Evolutionary conservation across 2,888 invertebrate genomes (phyloP).

Genomic region (Pinctada fucata): DNA sequence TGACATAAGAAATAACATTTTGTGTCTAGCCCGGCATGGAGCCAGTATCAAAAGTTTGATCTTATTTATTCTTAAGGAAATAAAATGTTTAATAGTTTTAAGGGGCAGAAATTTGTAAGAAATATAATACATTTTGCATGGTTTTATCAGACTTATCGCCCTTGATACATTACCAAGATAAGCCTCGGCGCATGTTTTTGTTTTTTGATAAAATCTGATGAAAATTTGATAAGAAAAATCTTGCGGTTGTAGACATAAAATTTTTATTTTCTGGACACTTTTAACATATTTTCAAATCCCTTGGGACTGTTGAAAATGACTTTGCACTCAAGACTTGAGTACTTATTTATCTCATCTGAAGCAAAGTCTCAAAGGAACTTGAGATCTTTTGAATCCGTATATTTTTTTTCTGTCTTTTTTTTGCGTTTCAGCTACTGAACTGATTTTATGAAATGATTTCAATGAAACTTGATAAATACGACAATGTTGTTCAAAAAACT

Average conservation of each 20-base stretch:
- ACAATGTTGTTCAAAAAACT: no score
- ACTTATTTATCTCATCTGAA: no score
- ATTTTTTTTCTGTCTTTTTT: no score
- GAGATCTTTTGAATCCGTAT: no score
- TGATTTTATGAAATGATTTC: no score
- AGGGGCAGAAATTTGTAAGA: neutral
- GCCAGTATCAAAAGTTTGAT: neutral
- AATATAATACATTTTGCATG: neutral
- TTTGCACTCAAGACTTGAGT: neutral
- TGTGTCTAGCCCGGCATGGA: neutral
- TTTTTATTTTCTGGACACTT: neutral
- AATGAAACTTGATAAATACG: no score
- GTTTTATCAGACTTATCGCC: constrained; percentile 6
- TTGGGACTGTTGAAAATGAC: neutral
- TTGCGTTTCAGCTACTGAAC: no score
- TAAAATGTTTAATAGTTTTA: neutral
- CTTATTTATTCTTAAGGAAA: neutral
- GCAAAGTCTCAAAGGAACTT: no score
- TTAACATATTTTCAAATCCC: neutral
- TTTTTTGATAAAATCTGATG: constrained; percentile 11
- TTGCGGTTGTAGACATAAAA: neutral
- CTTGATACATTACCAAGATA: constrained; percentile 4
- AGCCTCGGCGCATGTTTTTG: neutral
- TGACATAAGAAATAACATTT: neutral
- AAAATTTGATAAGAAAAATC: constrained; percentile 4